phyloP scores from a whole-genome alignment of 2,113 vertebrate species.

The Cryptotis parvus region DNA sequence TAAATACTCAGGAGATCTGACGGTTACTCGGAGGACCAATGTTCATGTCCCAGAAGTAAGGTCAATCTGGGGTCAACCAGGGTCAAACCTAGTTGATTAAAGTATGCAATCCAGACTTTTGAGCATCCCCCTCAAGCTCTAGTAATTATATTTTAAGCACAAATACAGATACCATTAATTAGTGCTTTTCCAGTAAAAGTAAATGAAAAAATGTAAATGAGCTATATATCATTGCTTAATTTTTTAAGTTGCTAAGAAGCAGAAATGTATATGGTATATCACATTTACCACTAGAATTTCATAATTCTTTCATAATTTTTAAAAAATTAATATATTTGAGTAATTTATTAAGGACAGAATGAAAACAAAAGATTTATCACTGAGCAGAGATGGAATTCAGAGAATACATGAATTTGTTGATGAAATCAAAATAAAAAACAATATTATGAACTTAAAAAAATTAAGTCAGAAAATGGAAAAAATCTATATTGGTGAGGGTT shows the following conservation, averaged over 20 bases:
- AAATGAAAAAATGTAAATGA: not conserved
- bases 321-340: not conserved
- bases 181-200: not conserved
- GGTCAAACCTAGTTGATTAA: too few species aligned
- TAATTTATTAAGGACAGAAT: not conserved
- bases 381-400: not conserved
- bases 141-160: not conserved
- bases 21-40: too few species aligned
- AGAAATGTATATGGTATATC: not conserved
- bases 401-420: not conserved
- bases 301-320: not conserved
- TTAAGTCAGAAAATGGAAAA: not conserved
- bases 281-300: not conserved
- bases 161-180: not conserved
- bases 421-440: not conserved
- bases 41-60: too few species aligned
- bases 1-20: too few species aligned
- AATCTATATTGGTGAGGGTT: too few species aligned
- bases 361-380: not conserved
- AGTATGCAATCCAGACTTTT: too few species aligned
- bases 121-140: too few species aligned
- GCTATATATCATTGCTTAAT: not conserved
- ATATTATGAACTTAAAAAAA: not conserved
- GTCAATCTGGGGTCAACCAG: too few species aligned
- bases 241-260: not conserved